Conservation (phyloP, 2,888 invertebrate species). For the Ormyrus labotus region DNA sequence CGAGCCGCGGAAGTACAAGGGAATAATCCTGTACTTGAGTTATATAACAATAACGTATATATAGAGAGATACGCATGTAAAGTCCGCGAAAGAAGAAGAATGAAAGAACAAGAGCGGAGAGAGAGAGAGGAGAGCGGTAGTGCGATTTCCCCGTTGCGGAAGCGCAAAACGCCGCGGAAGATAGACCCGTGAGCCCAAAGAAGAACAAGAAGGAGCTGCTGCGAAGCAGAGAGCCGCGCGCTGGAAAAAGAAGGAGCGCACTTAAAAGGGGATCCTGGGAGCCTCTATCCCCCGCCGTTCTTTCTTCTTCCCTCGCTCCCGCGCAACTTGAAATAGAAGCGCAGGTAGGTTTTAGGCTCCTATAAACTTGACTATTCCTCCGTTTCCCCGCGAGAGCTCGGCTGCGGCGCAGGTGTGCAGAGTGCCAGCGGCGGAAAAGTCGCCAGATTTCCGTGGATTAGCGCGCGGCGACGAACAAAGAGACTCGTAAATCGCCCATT, state of each 20-base stretch:
- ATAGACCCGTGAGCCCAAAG: neutral
- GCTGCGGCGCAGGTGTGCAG: too few species aligned
- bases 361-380: conserved; percentile 45
- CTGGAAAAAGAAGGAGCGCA: conserved; percentile 12
- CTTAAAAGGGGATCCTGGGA: conserved; percentile 21
- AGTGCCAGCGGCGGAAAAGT: too few species aligned
- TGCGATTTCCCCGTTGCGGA: conserved; percentile 26
- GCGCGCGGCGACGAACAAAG: too few species aligned
- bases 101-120: conserved; percentile 10
- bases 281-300: neutral
- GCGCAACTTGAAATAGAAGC: conserved; percentile 26
- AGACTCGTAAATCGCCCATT: too few species aligned
- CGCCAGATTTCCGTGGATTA: too few species aligned
- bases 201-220: neutral
- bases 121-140: neutral
- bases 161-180: neutral
- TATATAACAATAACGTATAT: conserved; percentile 34
- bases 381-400: neutral
- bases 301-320: neutral
- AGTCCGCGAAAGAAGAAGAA: conserved; percentile 17
- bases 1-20: conserved; percentile 34
- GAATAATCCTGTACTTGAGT: conserved; percentile 32
- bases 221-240: neutral
- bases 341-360: conserved; percentile 26
- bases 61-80: conserved; percentile 10